Percentiles rank a stretch among this genome's conserved stretches.
Conservation (phyloP, 2,888 invertebrate genomes). For the Philhelius pedissequus region DNA sequence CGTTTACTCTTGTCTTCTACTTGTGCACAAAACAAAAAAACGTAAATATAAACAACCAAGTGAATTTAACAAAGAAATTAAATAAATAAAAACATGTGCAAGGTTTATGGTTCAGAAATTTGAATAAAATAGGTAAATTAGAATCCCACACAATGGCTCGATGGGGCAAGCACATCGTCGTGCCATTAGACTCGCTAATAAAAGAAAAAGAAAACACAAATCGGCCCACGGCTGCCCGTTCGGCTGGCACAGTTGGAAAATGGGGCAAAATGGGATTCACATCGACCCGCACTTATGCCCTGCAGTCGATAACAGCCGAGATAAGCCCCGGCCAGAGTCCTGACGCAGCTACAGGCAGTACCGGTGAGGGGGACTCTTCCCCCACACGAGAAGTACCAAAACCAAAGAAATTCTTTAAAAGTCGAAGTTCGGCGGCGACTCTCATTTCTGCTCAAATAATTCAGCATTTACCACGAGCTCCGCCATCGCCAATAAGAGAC, state of each 20-base stretch:
- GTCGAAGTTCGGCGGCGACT: constrained; percentile 84
- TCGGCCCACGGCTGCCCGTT: constrained; percentile 92
- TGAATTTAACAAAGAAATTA: constrained; percentile 43
- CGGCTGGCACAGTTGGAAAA: constrained; percentile 94
- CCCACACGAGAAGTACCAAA: constrained; percentile 81
- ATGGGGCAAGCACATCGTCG: constrained; percentile 84
- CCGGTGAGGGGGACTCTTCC: constrained; percentile 75
- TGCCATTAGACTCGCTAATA: constrained; percentile 83
- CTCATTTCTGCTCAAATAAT: constrained; percentile 78
- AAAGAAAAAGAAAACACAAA: constrained; percentile 88
- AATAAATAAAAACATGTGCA: constrained; percentile 63
- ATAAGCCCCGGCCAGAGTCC: constrained; percentile 73
- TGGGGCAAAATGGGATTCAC: constrained; percentile 97
- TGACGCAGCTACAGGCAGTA: constrained; percentile 68
- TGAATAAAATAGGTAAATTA: constrained; percentile 60
- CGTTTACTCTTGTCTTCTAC: constrained; percentile 38
- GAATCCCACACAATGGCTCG: constrained; percentile 80
- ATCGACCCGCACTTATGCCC: constrained; percentile 85
- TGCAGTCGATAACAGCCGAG: constrained; percentile 74
- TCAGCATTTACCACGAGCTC: constrained; percentile 75
- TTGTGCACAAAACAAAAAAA: constrained; percentile 41
- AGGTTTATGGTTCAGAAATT: neutral
- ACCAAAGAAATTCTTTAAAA: constrained; percentile 95
- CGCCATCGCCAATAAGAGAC: constrained; percentile 76
- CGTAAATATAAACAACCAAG: constrained; percentile 69